Conservation (phyloP, 2,888 invertebrate genomes). For the Synergus japonicus region DNA sequence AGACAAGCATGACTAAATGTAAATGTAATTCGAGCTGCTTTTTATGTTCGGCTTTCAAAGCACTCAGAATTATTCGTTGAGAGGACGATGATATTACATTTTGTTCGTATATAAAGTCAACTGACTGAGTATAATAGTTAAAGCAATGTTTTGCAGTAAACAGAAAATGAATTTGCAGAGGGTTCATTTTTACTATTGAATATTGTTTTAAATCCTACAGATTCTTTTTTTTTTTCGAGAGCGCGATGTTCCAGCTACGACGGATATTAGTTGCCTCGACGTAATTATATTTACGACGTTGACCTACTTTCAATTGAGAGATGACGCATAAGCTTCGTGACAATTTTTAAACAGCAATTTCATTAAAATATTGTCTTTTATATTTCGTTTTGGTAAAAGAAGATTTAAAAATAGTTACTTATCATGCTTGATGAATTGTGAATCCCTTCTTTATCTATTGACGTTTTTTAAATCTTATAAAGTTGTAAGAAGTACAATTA, state of each 20-base stretch:
- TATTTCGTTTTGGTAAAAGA: background rate
- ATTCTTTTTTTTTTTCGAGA: background rate
- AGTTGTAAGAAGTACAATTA: too few relatives aligned
- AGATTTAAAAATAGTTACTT: background rate
- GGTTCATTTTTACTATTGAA: background rate
- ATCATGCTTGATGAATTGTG: background rate
- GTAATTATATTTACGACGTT: background rate
- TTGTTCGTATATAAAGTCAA: background rate
- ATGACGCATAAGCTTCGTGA: background rate
- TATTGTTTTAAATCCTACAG: background rate
- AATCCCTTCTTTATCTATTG: too few relatives aligned
- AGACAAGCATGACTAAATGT: constrained; percentile 10
- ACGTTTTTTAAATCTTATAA: too few relatives aligned
- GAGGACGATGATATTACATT: constrained; percentile 10
- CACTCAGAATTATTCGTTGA: background rate
- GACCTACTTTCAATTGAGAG: background rate
- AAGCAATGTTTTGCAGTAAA: constrained; percentile 24
- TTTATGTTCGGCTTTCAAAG: constrained; percentile 9
- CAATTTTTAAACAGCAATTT: constrained; percentile 1
- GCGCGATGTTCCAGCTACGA: background rate
- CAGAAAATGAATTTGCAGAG: constrained; percentile 4
- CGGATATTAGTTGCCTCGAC: constrained; percentile 30
- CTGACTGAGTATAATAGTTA: constrained; percentile 7
- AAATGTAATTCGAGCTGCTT: constrained; percentile 13
- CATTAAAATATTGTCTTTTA: background rate